Evolutionary conservation across 2,113 vertebrate genomes (phyloP).

Genomic region (Tringa solitaria): DNA sequence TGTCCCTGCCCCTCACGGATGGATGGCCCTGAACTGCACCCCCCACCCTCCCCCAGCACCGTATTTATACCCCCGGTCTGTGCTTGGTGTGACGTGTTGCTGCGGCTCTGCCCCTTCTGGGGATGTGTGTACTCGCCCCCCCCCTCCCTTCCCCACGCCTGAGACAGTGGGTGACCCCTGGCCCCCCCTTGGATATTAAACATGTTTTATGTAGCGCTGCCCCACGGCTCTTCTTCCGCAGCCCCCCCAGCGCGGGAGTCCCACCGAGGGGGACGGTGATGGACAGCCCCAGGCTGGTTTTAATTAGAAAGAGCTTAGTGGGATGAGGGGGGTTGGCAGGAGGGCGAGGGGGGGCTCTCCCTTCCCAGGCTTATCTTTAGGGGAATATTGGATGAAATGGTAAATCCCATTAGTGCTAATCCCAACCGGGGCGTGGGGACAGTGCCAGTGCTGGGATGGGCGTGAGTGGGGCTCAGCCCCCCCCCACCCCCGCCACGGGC

Average conservation of each 20-base stretch:
- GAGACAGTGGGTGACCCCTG: not conserved
- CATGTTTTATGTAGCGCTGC: conserved; percentile 74
- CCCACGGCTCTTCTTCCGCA: conserved; percentile 36
- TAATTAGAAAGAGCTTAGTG: conserved; percentile 69
- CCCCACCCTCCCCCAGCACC: not conserved
- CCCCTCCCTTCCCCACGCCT: not conserved
- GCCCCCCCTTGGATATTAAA: conserved; percentile 62
- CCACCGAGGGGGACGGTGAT: not conserved
- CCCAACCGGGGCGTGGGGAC: conserved; percentile 26
- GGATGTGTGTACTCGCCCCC: not conserved
- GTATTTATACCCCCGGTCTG: conserved; percentile 3
- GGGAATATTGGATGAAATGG: conserved; percentile 65
- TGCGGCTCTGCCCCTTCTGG: not conserved
- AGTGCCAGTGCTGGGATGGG: not conserved
- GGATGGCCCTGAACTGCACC: not conserved
- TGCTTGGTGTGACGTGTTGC: conserved; percentile 45
- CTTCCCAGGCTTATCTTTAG: conserved; percentile 50
- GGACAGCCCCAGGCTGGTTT: conserved; percentile 29
- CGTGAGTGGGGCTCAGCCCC: not conserved
- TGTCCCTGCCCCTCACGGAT: not conserved
- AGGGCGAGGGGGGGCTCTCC: not conserved
- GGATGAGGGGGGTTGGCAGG: not conserved
- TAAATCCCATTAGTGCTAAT: conserved; percentile 70
- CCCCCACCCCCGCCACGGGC: not conserved
- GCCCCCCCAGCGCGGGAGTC: not conserved